Evolutionary conservation across 1,140 invertebrate species (phyloP).

Genomic region (Ridgeia piscesae): DNA sequence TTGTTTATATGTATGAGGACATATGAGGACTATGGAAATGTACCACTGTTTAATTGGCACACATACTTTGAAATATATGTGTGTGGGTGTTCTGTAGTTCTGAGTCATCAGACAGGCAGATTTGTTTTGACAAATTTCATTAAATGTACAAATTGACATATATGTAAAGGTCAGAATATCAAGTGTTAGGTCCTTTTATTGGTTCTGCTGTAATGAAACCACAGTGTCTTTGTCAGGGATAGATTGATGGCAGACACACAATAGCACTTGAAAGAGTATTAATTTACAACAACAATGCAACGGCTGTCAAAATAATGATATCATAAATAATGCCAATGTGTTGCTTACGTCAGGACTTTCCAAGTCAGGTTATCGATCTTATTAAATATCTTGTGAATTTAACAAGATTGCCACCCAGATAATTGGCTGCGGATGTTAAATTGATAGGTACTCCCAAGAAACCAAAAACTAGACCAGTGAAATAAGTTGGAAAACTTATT

Average conservation of each 20-base stretch:
- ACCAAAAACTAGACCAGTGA: not conserved
- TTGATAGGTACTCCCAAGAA: not conserved
- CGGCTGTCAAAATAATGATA: not conserved
- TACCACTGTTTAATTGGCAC: no score
- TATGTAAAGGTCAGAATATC: no score
- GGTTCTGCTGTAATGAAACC: not conserved
- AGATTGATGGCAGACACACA: not conserved
- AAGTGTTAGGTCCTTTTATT: not conserved
- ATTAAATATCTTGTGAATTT: no score
- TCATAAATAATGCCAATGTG: not conserved
- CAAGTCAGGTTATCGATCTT: not conserved
- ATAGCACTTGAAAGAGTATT: not conserved
- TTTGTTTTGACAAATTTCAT: no score
- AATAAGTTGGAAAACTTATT: not conserved
- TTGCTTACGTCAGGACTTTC: not conserved
- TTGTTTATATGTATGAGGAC: no score
- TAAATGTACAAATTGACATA: no score
- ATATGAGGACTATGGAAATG: no score
- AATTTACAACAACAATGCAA: not conserved
- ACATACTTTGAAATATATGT: no score
- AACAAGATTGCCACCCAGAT: no score
- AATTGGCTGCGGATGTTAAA: no score
- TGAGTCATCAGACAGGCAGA: no score
- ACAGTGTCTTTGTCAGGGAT: not conserved
- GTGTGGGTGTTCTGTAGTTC: not conserved